phyloP scores from a whole-genome alignment of 2,888 invertebrate genomes.

The Epsilonema sp. region DNA sequence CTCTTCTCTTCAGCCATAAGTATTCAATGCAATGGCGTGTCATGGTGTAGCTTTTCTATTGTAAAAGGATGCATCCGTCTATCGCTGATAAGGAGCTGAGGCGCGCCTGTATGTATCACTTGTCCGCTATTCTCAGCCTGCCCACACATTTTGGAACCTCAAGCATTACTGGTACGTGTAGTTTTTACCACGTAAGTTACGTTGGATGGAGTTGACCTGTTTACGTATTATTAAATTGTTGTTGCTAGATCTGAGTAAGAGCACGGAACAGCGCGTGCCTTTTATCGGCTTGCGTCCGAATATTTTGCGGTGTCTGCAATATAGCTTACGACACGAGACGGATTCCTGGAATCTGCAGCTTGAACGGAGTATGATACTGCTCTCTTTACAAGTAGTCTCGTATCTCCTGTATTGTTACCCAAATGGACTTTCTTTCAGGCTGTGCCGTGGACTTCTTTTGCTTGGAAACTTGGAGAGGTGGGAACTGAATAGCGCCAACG shows the following conservation, averaged over 20 bases:
- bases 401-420: too few species aligned
- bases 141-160: constrained; percentile 64
- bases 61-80: constrained; percentile 23
- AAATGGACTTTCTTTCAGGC: too few species aligned
- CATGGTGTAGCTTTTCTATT: too few species aligned
- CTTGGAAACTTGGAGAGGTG: too few species aligned
- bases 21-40: too few species aligned
- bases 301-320: constrained; percentile 49
- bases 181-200: too few species aligned
- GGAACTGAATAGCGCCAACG: too few species aligned
- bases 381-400: too few species aligned
- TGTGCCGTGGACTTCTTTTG: too few species aligned
- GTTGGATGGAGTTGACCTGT: constrained; percentile 18
- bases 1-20: too few species aligned
- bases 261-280: neutral
- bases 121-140: constrained; percentile 70
- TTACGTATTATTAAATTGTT: neutral
- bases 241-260: neutral
- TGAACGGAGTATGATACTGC: constrained; percentile 54
- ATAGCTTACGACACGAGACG: constrained; percentile 58
- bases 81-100: constrained; percentile 42
- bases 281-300: constrained; percentile 50
- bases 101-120: constrained; percentile 69
- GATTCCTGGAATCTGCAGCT: constrained; percentile 71
- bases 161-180: constrained; percentile 33